Percentiles rank a stretch among this genome's conserved stretches.
These are phyloP conservation scores for Hermatobates lingyangjiaoensis DNA, from an alignment of 1,140 invertebrate species.

Conservation along the genomic window DNA sequence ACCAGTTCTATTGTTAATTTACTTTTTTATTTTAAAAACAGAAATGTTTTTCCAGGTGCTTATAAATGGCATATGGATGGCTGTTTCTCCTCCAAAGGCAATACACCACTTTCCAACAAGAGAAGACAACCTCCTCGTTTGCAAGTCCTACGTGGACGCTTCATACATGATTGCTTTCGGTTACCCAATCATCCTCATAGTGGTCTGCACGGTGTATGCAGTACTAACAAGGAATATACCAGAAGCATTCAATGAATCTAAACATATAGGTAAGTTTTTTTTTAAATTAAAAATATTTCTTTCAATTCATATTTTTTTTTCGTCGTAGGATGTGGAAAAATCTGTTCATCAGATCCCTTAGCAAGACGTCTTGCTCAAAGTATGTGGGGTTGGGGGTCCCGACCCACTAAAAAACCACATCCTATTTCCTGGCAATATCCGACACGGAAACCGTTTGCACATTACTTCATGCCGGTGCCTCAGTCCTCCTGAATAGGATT, in stretches of 20 bases:
- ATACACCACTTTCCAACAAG: constrained; percentile 71
- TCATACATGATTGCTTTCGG: constrained; percentile 49
- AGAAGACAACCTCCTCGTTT: constrained; percentile 75
- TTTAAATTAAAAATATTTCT: neutral
- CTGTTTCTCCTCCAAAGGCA: constrained; percentile 63
- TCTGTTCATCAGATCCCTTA: too few species aligned
- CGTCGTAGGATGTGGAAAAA: too few species aligned
- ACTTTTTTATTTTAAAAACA: too few species aligned
- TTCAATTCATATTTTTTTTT: neutral
- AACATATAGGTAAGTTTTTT: constrained; percentile 30
- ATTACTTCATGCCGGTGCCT: too few species aligned
- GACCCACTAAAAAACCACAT: too few species aligned
- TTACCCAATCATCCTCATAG: constrained; percentile 53
- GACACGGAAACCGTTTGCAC: too few species aligned
- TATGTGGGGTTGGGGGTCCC: too few species aligned
- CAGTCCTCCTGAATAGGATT: too few species aligned
- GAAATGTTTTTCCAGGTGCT: constrained; percentile 50
- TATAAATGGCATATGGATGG: constrained; percentile 70
- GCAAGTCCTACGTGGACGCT: constrained; percentile 65
- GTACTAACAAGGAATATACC: constrained; percentile 54
- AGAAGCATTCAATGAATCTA: constrained; percentile 52
- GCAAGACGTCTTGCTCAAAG: too few species aligned
- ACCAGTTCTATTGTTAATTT: too few species aligned
- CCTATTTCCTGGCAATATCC: too few species aligned
- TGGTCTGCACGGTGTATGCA: constrained; percentile 50